Base-by-base conservation (phyloP, 2,888 invertebrate genomes). In the Luperina testacea region DNA sequence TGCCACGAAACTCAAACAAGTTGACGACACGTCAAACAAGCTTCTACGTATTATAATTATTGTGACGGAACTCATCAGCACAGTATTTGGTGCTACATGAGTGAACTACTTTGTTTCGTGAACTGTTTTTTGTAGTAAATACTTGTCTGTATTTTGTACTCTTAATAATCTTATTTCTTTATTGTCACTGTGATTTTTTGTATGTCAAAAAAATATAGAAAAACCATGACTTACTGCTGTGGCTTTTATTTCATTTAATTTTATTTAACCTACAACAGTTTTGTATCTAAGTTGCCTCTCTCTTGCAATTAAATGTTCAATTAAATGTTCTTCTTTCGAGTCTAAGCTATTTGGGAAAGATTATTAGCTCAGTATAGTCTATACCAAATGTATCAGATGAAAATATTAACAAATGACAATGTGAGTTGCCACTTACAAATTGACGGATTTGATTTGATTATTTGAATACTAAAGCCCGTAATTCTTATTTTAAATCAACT, bases 1-100 rank as follows among this genome's bases (percentile, higher is more conserved):
- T 65, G 59, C 57, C 63, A 27, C 32, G 67, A 51, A 45, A 67
- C 59, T 78, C 51, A 82, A 78, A 74, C 73, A 78, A 85, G 85
- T 68, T 83, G 73, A 69, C 45, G n/a, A 67, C 27, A 64, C 82
- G 77, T 67, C 65, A 77, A 82, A 85, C 67, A 68, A 71, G 63
- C 24, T 53, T 70, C 53, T 70, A 32, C 32, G 32, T 32, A 73
- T 77, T 77, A 81, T 74, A 38, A 38, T 38, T 38, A 68, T 51
- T 67, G 63, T 81, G 53, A 57, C 9, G 63, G 57, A 74, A 81
- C 69, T 83, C 65, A 77, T 67, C 72, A 81, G 51, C n/a, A 20
- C 20, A 64, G 32, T 48, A 57, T 69, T 80, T 63, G 72, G 42
- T 63, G n/a, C 0, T 51, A 65, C 32, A 76, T 72, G 38, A 69